phyloP scores from a whole-genome alignment of 2,888 invertebrate species.

The Notodonta ziczac region DNA sequence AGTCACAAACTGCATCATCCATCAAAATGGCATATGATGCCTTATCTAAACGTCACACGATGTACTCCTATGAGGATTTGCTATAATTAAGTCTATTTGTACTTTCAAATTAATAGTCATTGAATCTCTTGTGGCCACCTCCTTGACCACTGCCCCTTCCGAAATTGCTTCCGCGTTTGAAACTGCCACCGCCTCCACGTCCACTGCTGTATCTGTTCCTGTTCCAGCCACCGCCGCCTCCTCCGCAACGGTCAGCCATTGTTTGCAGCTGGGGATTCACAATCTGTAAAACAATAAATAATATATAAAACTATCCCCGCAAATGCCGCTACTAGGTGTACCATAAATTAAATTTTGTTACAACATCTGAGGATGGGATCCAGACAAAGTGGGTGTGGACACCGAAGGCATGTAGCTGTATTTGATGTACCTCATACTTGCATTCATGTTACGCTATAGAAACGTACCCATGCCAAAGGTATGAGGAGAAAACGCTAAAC shows the following conservation, averaged over 20 bases:
- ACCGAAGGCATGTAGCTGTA: constrained; percentile 91
- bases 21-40: constrained; percentile 51
- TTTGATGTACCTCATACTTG: constrained; percentile 88
- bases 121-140: constrained; percentile 76
- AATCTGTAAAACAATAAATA: constrained; percentile 78
- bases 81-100: constrained; percentile 49
- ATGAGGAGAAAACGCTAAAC: constrained; percentile 77
- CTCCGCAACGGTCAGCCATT: constrained; percentile 88
- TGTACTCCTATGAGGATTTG: constrained; percentile 73
- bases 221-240: constrained; percentile 85
- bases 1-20: constrained; percentile 54
- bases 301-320: neutral
- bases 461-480: constrained; percentile 91
- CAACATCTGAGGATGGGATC: constrained; percentile 91
- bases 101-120: constrained; percentile 68
- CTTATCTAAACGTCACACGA: constrained; percentile 59
- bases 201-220: constrained; percentile 77
- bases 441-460: constrained; percentile 89
- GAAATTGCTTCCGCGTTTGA: constrained; percentile 76
- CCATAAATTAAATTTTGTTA: constrained; percentile 62
- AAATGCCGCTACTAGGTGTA: too few relatives aligned
- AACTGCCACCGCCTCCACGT: constrained; percentile 80
- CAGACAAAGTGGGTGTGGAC: constrained; percentile 88
- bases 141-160: constrained; percentile 70
- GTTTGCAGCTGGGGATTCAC: constrained; percentile 94